These are phyloP conservation scores for Mormyrops attenuatus DNA, from an alignment of 2,797 vertebrate species.

Conservation along the genomic window DNA sequence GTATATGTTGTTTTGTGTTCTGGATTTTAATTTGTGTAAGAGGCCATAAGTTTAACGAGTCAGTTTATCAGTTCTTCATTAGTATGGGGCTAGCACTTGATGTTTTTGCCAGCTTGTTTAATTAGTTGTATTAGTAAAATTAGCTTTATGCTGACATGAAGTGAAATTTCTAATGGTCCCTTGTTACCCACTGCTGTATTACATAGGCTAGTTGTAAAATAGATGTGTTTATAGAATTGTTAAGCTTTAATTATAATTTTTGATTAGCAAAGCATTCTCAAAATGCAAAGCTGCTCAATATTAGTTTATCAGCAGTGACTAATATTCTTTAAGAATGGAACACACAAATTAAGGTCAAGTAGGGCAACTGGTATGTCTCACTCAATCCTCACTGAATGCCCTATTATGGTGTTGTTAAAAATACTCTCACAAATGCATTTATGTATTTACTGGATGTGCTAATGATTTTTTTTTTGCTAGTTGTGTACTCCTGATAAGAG, in stretches of 20 bases:
- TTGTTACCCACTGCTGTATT: not conserved
- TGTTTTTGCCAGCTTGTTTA: not conserved
- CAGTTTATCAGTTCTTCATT: not conserved
- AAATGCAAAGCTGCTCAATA: not conserved
- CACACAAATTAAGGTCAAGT: not conserved
- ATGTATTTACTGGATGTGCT: not conserved
- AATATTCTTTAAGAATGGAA: not conserved
- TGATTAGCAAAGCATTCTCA: not conserved
- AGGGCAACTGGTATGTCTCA: not conserved
- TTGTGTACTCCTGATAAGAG: not conserved
- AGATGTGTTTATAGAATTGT: not conserved
- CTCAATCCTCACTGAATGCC: not conserved
- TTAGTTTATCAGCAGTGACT: not conserved
- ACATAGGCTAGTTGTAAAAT: not conserved
- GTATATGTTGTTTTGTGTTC: not conserved
- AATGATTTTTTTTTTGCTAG: not conserved
- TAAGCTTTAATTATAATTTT: not conserved
- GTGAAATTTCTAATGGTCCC: not conserved
- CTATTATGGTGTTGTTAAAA: not conserved
- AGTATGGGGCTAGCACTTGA: not conserved
- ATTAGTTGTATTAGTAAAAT: not conserved
- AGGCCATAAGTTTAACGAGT: not conserved
- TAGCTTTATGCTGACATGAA: not conserved
- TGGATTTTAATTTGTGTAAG: not conserved
- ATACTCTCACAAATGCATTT: not conserved